phyloP scores from a whole-genome alignment of 2,113 vertebrate species.

The Silurus meridionalis region DNA sequence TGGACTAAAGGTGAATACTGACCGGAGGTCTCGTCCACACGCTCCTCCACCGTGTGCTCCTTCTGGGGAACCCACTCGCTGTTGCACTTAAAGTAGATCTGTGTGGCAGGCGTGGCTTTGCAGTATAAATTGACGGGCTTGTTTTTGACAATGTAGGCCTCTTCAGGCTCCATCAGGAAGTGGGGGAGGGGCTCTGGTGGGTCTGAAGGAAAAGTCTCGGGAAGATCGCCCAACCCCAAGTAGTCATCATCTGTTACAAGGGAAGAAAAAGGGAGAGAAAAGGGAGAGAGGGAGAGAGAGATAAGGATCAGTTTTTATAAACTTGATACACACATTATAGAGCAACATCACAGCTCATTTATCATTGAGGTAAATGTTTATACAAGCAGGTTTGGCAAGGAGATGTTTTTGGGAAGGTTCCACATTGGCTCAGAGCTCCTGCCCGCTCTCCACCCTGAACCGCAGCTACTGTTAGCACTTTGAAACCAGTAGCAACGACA shows the following conservation, averaged over 20 bases:
- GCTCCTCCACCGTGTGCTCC: constrained; percentile 92
- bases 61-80: constrained; percentile 99
- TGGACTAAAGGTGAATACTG: constrained; percentile 53
- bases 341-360: constrained; percentile 36
- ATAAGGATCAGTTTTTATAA: constrained; percentile 13
- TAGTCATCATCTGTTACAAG: constrained; percentile 87
- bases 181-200: constrained; percentile 93
- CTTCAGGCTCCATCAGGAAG: constrained; percentile 93
- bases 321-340: constrained; percentile 25
- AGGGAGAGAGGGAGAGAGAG: constrained; percentile 31
- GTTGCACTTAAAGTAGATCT: constrained; percentile 99
- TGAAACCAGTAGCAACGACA: not conserved
- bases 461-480: constrained; percentile 41
- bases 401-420: constrained; percentile 54
- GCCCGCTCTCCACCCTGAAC: constrained; percentile 31
- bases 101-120: constrained; percentile 94
- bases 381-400: constrained; percentile 70
- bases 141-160: constrained; percentile 98
- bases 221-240: constrained; percentile 86
- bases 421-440: constrained; percentile 49
- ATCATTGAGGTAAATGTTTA: constrained; percentile 64
- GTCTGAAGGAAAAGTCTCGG: constrained; percentile 95
- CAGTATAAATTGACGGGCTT: constrained; percentile 95
- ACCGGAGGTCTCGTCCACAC: constrained; percentile 95
- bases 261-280: constrained; percentile 46